Evolutionary conservation across 2,888 invertebrate species (phyloP), one percentile per base, ranked within the genome.

Genomic region (Chrysomela aeneicollis): DNA sequence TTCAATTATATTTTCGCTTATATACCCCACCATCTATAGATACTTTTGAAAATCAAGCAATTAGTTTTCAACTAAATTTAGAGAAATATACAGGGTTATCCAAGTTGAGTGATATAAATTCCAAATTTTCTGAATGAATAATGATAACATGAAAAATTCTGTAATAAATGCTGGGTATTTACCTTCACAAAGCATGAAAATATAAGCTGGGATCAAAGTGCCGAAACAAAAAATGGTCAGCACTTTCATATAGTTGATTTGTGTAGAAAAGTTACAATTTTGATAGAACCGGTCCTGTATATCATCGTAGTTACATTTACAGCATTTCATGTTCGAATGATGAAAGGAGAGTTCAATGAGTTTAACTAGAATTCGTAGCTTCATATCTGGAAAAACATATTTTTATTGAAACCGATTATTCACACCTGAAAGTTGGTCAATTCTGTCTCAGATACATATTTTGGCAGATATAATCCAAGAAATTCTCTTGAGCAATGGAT

Each of bases 181-280:
- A 37, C 57, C 58, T 58, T 62, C 62, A 8, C 49, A 17, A 1
- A 62, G 32, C 50, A 58, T 46, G 30, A 62, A 58, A n/a, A 51
- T 37, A 17, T 62, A 62, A 10, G 62, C 62, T 6, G 62, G 62
- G 9, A 62, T 52, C 5, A 51, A 5, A 2, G 62, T 62, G n/a
- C 51, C 57, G 26, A 58, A 57, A 10, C 32, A 17, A 19, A 50
- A 12, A 12, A 62, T n/a, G 8, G 49, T 32, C 37, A 52, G 15
- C 10, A 62, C 19, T 19, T 58, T 62, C 5, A 58, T 26, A 18
- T 30, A 58, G 30, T 62, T 21, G n/a, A 4, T n/a, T 42, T 12
- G 42, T 15, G 1, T 15, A 15, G n/a, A 3, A 42, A 42, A 15
- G n/a, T 15, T 15, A 47, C 18, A 57, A 18, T 18, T 17, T 55